Percentiles rank a stretch among this genome's conserved stretches.
Evolutionary conservation across 2,888 invertebrate genomes (phyloP).

Genomic region (Brachycybe producta): DNA sequence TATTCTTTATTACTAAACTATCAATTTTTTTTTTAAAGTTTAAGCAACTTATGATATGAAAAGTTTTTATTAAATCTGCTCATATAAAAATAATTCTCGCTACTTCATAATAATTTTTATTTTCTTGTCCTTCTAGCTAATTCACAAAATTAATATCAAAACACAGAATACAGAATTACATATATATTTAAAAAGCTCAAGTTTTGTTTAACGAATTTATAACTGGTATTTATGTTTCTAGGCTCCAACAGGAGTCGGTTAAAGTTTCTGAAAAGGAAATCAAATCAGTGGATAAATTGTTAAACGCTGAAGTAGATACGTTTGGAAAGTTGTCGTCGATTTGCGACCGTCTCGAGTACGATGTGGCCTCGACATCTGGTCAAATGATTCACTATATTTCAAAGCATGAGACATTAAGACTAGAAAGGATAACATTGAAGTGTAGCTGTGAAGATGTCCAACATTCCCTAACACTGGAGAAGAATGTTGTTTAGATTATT

Average conservation of each 20-base stretch:
- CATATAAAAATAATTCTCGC: no score
- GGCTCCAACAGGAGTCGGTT: background rate
- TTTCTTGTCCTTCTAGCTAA: no score
- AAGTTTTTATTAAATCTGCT: no score
- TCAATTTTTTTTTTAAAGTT: background rate
- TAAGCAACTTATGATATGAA: no score
- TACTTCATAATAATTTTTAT: no score
- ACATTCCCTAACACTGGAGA: background rate
- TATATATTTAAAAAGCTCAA: background rate
- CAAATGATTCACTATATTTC: background rate
- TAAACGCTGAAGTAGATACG: background rate
- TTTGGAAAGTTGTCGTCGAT: background rate
- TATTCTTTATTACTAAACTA: background rate
- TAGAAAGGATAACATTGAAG: conserved; percentile 1
- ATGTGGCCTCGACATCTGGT: background rate
- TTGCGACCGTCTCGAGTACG: background rate
- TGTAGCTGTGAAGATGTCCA: background rate
- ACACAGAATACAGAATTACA: no score
- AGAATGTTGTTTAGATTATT: conserved; percentile 3
- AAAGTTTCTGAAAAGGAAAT: conserved; percentile 1
- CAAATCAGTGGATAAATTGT: background rate
- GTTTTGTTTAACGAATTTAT: background rate
- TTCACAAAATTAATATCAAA: no score
- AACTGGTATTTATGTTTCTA: background rate
- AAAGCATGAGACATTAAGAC: background rate